Percentiles rank a stretch among this genome's conserved stretches.
Evolutionary conservation across 2,888 invertebrate genomes (phyloP).

Genomic region (Diplazon laetatorius): DNA sequence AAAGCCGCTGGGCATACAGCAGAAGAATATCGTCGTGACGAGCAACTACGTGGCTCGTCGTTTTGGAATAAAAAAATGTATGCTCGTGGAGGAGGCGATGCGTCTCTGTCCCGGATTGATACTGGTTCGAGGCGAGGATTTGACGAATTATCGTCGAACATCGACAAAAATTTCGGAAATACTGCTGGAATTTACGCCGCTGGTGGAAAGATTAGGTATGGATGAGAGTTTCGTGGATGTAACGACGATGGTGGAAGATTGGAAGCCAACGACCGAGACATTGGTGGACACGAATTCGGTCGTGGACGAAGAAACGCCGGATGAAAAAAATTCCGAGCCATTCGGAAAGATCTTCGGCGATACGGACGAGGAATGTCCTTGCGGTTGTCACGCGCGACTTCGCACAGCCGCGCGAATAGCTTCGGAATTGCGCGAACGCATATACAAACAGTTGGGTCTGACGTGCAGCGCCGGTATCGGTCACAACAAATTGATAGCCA

Average conservation of each 20-base stretch:
- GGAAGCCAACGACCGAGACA: constrained; percentile 74
- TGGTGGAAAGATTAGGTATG: constrained; percentile 91
- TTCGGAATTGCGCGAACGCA: constrained; percentile 88
- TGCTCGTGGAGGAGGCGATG: constrained; percentile 89
- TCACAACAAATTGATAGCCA: constrained; percentile 92
- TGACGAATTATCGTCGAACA: constrained; percentile 90
- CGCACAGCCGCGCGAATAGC: constrained; percentile 89
- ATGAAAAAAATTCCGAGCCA: constrained; percentile 77
- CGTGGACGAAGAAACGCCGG: constrained; percentile 22
- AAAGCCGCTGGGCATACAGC: constrained; percentile 91
- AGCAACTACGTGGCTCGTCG: constrained; percentile 92
- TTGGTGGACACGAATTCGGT: background rate
- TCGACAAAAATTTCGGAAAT: constrained; percentile 90
- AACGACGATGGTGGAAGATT: constrained; percentile 85
- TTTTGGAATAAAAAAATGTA: constrained; percentile 90
- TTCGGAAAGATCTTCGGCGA: constrained; percentile 86
- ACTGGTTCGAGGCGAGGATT: constrained; percentile 92
- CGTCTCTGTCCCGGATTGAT: constrained; percentile 89
- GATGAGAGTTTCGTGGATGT: constrained; percentile 94
- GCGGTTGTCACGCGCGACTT: constrained; percentile 89
- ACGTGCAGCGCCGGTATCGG: constrained; percentile 93
- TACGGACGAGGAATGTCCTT: constrained; percentile 86
- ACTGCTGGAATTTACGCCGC: constrained; percentile 88
- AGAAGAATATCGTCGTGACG: constrained; percentile 93
- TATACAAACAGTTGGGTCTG: constrained; percentile 88